phyloP scores from a whole-genome alignment of 2,797 vertebrate genomes.

The Pyrocephalus nanus region DNA sequence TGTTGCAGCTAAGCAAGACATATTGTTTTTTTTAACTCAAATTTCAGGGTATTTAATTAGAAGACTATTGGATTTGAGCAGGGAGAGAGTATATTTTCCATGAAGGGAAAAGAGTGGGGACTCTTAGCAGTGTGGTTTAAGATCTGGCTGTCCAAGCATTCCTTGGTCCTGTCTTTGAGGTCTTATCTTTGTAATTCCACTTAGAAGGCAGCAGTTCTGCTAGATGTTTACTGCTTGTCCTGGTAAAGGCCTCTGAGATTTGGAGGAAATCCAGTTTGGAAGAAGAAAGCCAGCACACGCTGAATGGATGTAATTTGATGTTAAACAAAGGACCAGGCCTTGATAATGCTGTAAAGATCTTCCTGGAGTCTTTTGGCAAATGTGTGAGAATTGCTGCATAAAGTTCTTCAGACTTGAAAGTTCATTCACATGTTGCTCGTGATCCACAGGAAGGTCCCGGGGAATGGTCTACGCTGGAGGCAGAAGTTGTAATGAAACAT shows the following conservation, averaged over 20 bases:
- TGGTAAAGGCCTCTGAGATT: not conserved
- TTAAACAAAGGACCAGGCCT: not conserved
- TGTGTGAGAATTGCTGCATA: not conserved
- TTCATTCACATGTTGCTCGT: slow-evolving; percentile 44
- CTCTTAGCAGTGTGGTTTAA: not conserved
- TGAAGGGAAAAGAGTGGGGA: not conserved
- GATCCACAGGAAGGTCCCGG: slow-evolving; percentile 90
- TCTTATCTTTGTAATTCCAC: not conserved
- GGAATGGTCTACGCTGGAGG: slow-evolving; percentile 89
- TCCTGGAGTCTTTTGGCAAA: not conserved
- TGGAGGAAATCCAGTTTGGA: not conserved
- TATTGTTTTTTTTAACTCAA: not conserved
- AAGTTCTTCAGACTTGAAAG: not conserved
- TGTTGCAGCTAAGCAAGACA: not conserved
- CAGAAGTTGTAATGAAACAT: slow-evolving; percentile 94
- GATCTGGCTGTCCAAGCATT: not conserved
- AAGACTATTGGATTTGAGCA: not conserved
- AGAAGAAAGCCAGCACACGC: not conserved
- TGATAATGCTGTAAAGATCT: not conserved
- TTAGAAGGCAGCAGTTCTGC: not conserved
- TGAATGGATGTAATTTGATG: not conserved
- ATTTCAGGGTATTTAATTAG: not conserved
- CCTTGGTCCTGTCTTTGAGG: not conserved
- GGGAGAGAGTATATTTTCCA: not conserved
- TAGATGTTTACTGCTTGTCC: not conserved